These are phyloP conservation scores for Danio aesculapii DNA, from an alignment of 2,797 vertebrate species.

Conservation along the genomic window DNA sequence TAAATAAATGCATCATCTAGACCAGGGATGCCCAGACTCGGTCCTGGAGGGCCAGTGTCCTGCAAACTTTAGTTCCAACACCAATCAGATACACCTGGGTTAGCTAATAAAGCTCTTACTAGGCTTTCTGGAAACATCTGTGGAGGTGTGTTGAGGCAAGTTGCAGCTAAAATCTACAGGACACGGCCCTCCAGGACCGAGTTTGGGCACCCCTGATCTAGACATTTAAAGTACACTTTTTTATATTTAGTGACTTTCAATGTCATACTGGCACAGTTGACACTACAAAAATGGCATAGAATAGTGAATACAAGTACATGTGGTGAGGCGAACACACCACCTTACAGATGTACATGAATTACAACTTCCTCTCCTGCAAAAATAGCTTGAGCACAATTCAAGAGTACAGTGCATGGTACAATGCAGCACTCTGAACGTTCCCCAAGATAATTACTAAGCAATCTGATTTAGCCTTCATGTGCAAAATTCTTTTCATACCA, in stretches of 20 bases:
- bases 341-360: not conserved
- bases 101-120: too few species aligned
- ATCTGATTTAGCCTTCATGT: constrained; percentile 33
- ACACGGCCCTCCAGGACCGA: too few species aligned
- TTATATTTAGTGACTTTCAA: not conserved
- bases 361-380: constrained; percentile 7
- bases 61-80: too few species aligned
- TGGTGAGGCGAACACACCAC: too few species aligned
- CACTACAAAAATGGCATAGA: not conserved
- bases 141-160: too few species aligned
- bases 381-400: not conserved
- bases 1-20: not conserved
- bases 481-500: constrained; percentile 33
- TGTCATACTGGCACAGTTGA: not conserved
- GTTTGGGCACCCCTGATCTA: not conserved
- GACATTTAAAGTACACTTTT: not conserved
- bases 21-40: too few species aligned
- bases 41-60: too few species aligned
- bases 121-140: too few species aligned
- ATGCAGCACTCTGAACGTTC: constrained; percentile 10
- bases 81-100: too few species aligned
- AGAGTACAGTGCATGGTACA: constrained; percentile 39
- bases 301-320: too few species aligned
- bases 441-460: constrained; percentile 29
- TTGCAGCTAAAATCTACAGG: too few species aligned